Evolutionary conservation across 2,113 vertebrate genomes (phyloP).

Genomic region (Gopherus flavomarginatus): DNA sequence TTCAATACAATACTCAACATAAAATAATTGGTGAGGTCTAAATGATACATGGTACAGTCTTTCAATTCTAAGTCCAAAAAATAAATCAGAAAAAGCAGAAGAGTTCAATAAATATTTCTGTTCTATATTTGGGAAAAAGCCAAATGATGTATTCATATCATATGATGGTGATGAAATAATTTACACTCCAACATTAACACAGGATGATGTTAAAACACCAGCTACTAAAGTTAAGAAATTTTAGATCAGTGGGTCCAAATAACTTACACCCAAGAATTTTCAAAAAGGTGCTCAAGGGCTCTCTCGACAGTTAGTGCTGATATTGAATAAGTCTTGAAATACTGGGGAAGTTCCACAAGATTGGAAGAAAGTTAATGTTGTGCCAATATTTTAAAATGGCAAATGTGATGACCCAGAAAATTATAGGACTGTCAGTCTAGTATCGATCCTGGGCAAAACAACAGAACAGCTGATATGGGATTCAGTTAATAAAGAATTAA

Average conservation of each 20-base stretch:
- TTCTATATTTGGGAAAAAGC: too few species aligned
- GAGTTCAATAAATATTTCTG: too few species aligned
- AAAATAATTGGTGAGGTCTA: too few species aligned
- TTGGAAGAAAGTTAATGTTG: background rate
- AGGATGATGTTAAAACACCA: background rate
- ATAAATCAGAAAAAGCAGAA: too few species aligned
- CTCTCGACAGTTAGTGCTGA: background rate
- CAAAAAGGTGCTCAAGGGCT: background rate
- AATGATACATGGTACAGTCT: too few species aligned
- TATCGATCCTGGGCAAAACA: background rate
- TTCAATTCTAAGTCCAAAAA: too few species aligned
- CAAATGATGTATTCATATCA: too few species aligned
- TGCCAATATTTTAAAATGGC: background rate
- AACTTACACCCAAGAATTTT: background rate
- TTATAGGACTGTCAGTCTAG: background rate
- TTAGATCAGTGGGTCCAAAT: background rate
- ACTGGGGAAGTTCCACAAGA: background rate
- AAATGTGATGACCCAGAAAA: background rate
- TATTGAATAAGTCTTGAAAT: background rate
- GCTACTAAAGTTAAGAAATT: background rate
- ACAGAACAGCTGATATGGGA: background rate
- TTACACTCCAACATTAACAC: background rate
- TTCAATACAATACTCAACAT: too few species aligned
- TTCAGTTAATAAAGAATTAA: background rate
- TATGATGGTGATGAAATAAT: background rate